Evolutionary conservation across 2,113 vertebrate species (phyloP).

Genomic region (Macheiramphus alcinus): DNA sequence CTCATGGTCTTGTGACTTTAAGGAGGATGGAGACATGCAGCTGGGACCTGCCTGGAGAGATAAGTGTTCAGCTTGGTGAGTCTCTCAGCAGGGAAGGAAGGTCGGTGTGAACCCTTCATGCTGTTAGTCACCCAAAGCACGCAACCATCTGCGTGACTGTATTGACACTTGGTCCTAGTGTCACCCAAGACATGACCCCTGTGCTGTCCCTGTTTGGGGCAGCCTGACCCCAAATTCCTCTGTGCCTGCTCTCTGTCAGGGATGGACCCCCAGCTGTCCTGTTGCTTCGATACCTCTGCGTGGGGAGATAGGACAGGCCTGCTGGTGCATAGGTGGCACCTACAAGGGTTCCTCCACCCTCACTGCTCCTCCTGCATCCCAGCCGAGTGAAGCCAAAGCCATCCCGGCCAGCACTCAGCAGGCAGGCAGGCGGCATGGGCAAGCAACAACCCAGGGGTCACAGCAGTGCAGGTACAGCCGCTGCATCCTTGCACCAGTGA

Average conservation of each 20-base stretch:
- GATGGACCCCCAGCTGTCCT: neutral
- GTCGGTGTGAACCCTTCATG: neutral
- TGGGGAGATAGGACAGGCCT: neutral
- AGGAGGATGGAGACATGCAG: neutral
- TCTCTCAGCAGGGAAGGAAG: neutral
- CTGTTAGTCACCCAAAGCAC: neutral
- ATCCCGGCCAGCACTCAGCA: neutral
- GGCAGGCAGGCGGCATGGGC: rapidly evolving
- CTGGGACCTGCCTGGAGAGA: neutral
- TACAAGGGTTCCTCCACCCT: neutral
- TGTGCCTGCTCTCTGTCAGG: neutral
- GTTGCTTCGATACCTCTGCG: neutral
- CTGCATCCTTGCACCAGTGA: neutral
- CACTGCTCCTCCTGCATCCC: neutral
- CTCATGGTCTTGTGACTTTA: neutral
- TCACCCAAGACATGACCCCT: neutral
- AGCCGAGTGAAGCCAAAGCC: neutral
- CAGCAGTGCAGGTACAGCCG: neutral
- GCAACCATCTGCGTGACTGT: rapidly evolving
- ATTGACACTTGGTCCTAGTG: neutral
- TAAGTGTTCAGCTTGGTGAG: neutral
- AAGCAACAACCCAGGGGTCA: neutral
- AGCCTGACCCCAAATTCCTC: neutral
- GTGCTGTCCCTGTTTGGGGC: neutral
- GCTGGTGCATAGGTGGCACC: neutral